A percentile compares a stretch with the other conserved stretches of the same genome.
Evolutionary conservation across 2,888 invertebrate genomes (phyloP).

Genomic region (Arrhopalites spinosus): DNA sequence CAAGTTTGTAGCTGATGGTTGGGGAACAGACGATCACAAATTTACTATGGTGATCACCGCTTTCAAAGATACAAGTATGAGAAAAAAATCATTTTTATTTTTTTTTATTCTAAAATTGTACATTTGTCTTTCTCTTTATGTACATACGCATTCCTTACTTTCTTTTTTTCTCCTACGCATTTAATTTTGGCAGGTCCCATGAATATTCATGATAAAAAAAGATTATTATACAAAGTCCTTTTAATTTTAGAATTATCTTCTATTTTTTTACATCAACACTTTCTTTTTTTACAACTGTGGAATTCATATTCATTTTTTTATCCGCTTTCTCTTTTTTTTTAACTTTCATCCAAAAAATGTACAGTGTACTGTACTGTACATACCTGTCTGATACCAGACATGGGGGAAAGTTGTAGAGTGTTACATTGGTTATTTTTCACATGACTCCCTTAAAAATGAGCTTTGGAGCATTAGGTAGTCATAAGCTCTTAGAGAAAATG

Average conservation of each 20-base stretch:
- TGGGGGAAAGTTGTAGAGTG: too few relatives aligned
- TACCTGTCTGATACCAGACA: too few relatives aligned
- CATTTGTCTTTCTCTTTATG: not conserved
- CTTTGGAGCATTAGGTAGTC: not conserved
- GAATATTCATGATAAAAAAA: not conserved
- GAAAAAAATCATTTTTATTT: not conserved
- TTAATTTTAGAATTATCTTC: not conserved
- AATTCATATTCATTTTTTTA: too few relatives aligned
- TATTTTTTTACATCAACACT: not conserved
- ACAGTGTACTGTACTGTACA: too few relatives aligned
- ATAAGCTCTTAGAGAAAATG: constrained; percentile 8
- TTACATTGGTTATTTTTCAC: too few relatives aligned
- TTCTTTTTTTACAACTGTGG: too few relatives aligned
- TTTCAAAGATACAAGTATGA: constrained; percentile 84
- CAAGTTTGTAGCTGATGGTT: constrained; percentile 89
- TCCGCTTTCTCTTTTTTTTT: constrained; percentile 4
- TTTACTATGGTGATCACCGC: constrained; percentile 92
- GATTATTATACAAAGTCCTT: not conserved
- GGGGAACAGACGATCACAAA: constrained; percentile 90
- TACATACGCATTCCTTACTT: too few relatives aligned
- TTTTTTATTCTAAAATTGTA: constrained; percentile 6
- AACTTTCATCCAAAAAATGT: not conserved
- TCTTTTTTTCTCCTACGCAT: not conserved
- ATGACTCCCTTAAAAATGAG: too few relatives aligned
- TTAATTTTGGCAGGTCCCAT: not conserved